Base-by-base conservation (phyloP, 2,797 vertebrate species). In the Sebastes itinus region DNA sequence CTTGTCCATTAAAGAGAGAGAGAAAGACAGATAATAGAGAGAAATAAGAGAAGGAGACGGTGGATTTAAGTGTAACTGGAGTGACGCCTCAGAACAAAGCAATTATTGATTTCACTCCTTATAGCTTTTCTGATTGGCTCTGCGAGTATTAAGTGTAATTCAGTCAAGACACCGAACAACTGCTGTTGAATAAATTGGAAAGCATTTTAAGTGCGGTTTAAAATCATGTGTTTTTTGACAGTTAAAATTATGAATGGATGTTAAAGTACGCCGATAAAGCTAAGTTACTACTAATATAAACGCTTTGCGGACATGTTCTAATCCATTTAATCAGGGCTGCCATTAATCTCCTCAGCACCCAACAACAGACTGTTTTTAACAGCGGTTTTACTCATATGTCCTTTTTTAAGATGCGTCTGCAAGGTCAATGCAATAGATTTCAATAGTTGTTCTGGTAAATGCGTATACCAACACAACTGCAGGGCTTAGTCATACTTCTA, bases 21-120 rank as follows among this genome's bases (percentile, higher is more conserved):
- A 61, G 16, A 61, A 52, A 52, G 23, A 69, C 3, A 2, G 14
- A 61, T 49, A 65, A 54, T 5, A 18, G 20, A 76, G 25, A 67
- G 12, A 77, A 75, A 69, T 56, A 27, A 72, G 18, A 54, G 14
- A 73, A 32, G 68, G 18, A 54, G 18, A 70, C 30, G 3, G 30
- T 58, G 22, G 23, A 38, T 63, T 56, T 35, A 20, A 78, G 23
- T 70, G 13, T 81, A 68, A 49, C 62, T 78, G 28, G 32, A 70
- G 46, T 49, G 71, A 81, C 2, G 8, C 63, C 65, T 82, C 22
- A 68, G 65, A 75, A 81, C 25, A 80, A 72, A 73, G 46, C 60
- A 67, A 28, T 78, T 76, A 90, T 87, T 80, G 71, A 91, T 89
- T 81, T 70, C n/a, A 63, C 65, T 77, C 25, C 30, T 42, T 9